Evolutionary conservation across 2,113 vertebrate species (phyloP), one percentile per base, ranked within the genome.

Genomic region (Pycnonotus jocosus): DNA sequence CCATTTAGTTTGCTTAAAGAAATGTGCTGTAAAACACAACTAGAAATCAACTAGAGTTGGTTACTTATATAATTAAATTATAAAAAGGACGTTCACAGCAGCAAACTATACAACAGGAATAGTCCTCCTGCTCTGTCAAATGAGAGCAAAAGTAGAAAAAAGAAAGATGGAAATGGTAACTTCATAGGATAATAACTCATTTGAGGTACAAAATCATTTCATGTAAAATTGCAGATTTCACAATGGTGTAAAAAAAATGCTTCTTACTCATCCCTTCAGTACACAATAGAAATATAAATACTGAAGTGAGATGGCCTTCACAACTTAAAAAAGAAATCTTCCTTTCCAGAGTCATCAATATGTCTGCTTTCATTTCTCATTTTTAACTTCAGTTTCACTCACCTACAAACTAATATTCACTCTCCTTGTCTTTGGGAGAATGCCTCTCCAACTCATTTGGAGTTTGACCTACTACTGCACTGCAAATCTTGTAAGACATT

Each of bases 31-130:
- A 95, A 97, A 97, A 90, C 84, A 71, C 50, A 37, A 37, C 57
- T 37, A 37, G 23, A 37, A 58, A 37, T n/a, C 35, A 58, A 88
- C 66, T 53, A 72, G 70, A 86, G 89, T 95, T 10, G 31, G 84
- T 92, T 97, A 97, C 95, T 98, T 95, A 90, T 93, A 86, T 77
- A 86, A 95, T 90, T 97, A 93, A 92, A 91, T 91, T 95, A 81
- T 35, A 33, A 65, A 84, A 48, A 78, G 74, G 45, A 94, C 10
- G 11, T 47, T 92, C 68, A 88, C 37, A 77, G 71, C 74, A 95
- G 81, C 33, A 90, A 73, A 95, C 85, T 86, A 85, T 81, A 86
- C 56, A 89, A 65, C 37, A 93, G 45, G 69, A 96, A 91, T 44
- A 81, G 17, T 47, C 16, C 81, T 33, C 28, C 51, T 38, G 25